Evolutionary conservation across 2,113 vertebrate genomes (phyloP).

Genomic region (Polyodon spathula): DNA sequence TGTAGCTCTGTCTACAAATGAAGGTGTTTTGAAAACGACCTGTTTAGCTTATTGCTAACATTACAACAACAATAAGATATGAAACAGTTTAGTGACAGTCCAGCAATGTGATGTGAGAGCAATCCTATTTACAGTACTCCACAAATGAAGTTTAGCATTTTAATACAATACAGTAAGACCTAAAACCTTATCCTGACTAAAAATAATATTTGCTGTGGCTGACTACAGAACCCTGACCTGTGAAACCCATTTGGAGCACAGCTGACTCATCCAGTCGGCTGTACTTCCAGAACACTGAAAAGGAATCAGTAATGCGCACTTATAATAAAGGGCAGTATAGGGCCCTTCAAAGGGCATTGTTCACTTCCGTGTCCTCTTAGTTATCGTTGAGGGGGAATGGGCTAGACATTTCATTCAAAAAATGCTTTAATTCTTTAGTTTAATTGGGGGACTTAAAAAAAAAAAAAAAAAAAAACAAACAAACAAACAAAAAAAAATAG

Average conservation of each 20-base stretch:
- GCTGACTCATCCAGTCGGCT: constrained; percentile 65
- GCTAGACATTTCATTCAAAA: neutral
- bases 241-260: constrained; percentile 71
- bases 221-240: constrained; percentile 69
- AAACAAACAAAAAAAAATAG: no score
- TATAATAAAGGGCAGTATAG: neutral
- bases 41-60: no score
- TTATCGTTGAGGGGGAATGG: neutral
- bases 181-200: constrained; percentile 68
- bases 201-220: constrained; percentile 68
- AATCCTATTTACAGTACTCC: no score
- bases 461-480: no score
- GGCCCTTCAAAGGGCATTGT: neutral
- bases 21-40: no score
- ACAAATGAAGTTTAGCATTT: no score
- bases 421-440: neutral
- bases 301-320: neutral
- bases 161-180: no score
- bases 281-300: constrained; percentile 47
- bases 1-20: no score
- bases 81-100: no score
- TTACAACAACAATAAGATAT: no score
- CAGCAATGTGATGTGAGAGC: no score
- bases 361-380: neutral
- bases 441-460: no score